Evolutionary conservation across 2,888 invertebrate species (phyloP), one percentile per base, ranked within the genome.

Genomic region (Noctuana brunneofusca): DNA sequence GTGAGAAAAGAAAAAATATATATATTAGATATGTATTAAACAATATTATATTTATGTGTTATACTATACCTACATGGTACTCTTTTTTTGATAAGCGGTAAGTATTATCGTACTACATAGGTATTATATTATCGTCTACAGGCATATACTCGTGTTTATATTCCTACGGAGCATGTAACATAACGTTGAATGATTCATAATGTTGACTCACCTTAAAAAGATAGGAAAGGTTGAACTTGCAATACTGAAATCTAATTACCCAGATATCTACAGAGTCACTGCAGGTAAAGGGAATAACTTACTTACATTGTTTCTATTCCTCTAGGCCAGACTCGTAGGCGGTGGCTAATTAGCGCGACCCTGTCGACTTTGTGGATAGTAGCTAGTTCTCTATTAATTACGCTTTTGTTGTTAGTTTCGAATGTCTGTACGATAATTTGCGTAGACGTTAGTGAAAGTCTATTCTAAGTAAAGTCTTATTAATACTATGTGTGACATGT

Each of bases 221-320:
- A 35, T 35, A 9, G 14, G 18, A 24, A 49, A 49, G 57, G 48
- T 49, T 24, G 16, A 35, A 35, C 22, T 48, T 35, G 48, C 22
- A 41, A 35, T 30, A 56, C 48, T 20, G 14, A 58, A 58, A 22
- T 35, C 57, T 58, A 58, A 58, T 58, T 58, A 58, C n/a, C 24
- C 48, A 48, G 22, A 48, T 3, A 48, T 22, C 22, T 24, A 24
- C n/a, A 48, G 48, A 24, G 6, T 6, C n/a, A 22, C 20, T 48
- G 22, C 24, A 24, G 48, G 48, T 24, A 48, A n/a, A 48, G n/a
- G 48, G 48, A 20, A 48, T 48, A 48, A 48, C 22, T 48, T 24
- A 48, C n/a, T 24, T 48, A 48, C 22, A 22, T 43, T 43, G 18
- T 43, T 43, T 56, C 56, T 56, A 56, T 56, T 56, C 30, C 30